Percentiles rank a stretch among this genome's conserved stretches.
These are phyloP conservation scores for Planococcus citri DNA, from an alignment of 1,140 invertebrate genomes.

Conservation along the genomic window DNA sequence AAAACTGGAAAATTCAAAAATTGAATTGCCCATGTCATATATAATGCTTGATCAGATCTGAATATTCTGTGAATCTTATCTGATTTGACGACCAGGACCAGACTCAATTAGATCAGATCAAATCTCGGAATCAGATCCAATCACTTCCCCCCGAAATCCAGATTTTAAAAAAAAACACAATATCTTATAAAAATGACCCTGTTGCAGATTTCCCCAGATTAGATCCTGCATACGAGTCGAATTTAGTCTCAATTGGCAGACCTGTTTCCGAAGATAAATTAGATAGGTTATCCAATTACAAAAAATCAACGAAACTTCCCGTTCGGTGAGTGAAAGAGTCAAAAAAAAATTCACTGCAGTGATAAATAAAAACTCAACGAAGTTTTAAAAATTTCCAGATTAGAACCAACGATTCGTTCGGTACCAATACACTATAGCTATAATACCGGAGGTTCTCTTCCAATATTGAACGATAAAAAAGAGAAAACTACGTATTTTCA, in stretches of 20 bases:
- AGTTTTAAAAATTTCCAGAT: not conserved
- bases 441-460: not conserved
- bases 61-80: too few species aligned
- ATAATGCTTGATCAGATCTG: too few species aligned
- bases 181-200: not conserved
- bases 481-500: not conserved
- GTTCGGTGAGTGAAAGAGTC: not conserved
- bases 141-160: too few species aligned
- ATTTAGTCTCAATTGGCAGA: not conserved
- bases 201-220: not conserved
- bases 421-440: not conserved
- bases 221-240: not conserved
- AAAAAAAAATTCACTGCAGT: not conserved
- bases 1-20: too few species aligned
- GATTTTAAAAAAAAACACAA: too few species aligned
- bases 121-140: too few species aligned
- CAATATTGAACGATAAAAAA: not conserved
- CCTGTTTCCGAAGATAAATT: not conserved
- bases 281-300: not conserved
- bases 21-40: too few species aligned
- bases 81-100: too few species aligned
- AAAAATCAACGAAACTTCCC: not conserved
- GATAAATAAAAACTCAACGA: not conserved
- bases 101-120: too few species aligned
- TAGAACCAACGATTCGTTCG: not conserved